Conservation (phyloP, 2,888 invertebrate genomes). For the Pelosia muscerda region DNA sequence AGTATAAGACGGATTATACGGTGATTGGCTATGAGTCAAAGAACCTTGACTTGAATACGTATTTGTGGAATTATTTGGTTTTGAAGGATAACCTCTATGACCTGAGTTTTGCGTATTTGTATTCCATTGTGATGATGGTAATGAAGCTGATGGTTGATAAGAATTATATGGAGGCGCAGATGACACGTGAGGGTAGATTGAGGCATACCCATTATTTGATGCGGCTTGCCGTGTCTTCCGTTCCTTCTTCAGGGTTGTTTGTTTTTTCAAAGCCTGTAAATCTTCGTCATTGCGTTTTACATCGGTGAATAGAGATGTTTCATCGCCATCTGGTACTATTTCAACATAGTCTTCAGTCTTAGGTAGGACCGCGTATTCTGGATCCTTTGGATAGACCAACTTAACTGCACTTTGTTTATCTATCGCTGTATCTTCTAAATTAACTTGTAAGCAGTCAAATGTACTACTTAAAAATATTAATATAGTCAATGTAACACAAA, state of each 20-base stretch:
- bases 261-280: slow-evolving; percentile 10
- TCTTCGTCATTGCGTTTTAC: slow-evolving; percentile 19
- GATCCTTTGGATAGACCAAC: slow-evolving; percentile 15
- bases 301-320: neutral
- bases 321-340: slow-evolving; percentile 25
- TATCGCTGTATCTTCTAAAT: slow-evolving; percentile 23
- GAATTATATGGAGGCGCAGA: slow-evolving; percentile 52
- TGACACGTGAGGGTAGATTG: slow-evolving; percentile 59
- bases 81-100: slow-evolving; percentile 23
- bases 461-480: slow-evolving; percentile 47
- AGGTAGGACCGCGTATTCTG: slow-evolving; percentile 18
- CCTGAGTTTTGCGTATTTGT: slow-evolving; percentile 19
- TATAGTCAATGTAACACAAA: slow-evolving; percentile 43
- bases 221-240: slow-evolving; percentile 52
- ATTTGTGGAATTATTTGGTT: slow-evolving; percentile 5
- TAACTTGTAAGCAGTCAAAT: slow-evolving; percentile 43
- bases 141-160: slow-evolving; percentile 39
- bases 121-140: slow-evolving; percentile 26
- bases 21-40: slow-evolving; percentile 7
- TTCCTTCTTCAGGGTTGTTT: slow-evolving; percentile 20
- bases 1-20: slow-evolving; percentile 2
- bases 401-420: slow-evolving; percentile 16
- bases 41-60: neutral
- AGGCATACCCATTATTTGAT: slow-evolving; percentile 41
- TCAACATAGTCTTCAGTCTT: slow-evolving; percentile 23